Evolutionary conservation across 2,113 vertebrate genomes (phyloP).

Genomic region (Eidolon helvum): DNA sequence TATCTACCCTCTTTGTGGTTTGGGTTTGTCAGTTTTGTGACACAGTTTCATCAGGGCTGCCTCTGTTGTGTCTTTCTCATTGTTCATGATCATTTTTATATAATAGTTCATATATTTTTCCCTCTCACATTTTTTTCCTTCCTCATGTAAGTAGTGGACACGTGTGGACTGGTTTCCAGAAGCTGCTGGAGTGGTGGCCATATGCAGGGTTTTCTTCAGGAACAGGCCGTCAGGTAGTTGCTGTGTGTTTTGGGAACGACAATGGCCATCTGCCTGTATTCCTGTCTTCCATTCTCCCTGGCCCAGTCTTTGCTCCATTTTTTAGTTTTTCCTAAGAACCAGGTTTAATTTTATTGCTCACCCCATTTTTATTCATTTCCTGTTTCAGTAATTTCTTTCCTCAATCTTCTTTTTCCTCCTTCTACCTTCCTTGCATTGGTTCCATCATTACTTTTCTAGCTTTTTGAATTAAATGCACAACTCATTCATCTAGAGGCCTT

Average conservation of each 20-base stretch:
- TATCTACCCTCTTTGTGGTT: not conserved
- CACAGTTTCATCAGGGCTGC: not conserved
- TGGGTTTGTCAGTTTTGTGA: not conserved
- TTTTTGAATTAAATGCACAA: not conserved
- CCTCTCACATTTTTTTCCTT: not conserved
- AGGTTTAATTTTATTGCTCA: not conserved
- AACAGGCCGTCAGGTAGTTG: not conserved
- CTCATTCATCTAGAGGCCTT: not conserved
- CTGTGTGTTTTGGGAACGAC: not conserved
- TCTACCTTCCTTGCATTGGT: not conserved
- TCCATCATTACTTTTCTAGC: not conserved
- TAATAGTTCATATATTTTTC: not conserved
- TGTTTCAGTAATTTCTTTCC: not conserved
- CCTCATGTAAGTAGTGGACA: not conserved
- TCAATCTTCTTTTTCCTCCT: not conserved
- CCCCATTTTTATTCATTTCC: not conserved
- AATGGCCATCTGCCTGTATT: rapidly evolving
- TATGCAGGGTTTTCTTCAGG: not conserved
- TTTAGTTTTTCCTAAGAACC: not conserved
- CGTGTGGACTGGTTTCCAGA: not conserved
- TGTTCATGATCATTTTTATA: rapidly evolving
- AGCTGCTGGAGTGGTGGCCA: not conserved
- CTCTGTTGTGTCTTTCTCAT: not conserved
- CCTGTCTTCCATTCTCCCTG: not conserved
- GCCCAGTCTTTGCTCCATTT: not conserved